These are phyloP conservation scores for Glaucopsyche alexis DNA, from an alignment of 2,888 invertebrate genomes.

Conservation along the genomic window DNA sequence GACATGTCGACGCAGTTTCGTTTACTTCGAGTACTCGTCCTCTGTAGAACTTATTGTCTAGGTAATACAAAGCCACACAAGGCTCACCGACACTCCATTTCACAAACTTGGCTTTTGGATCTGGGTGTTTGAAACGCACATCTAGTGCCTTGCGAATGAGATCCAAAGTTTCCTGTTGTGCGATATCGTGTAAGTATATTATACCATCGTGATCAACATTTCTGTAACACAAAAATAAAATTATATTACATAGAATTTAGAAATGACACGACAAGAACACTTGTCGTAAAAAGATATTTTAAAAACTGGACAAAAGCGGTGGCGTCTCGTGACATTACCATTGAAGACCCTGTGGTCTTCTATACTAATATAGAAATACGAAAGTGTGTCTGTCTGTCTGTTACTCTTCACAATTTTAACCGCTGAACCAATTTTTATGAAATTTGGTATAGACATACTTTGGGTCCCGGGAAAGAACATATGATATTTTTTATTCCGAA, in stretches of 20 bases:
- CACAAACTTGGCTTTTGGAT: slow-evolving; percentile 67
- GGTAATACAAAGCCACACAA: slow-evolving; percentile 84
- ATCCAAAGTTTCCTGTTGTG: slow-evolving; percentile 62
- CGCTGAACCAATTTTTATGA: no score
- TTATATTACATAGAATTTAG: neutral
- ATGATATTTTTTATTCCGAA: no score
- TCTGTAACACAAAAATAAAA: slow-evolving; percentile 46
- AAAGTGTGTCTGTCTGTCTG: no score
- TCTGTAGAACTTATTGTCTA: slow-evolving; percentile 85
- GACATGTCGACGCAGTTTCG: slow-evolving; percentile 58
- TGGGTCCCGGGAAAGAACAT: no score
- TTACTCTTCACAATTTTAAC: no score
- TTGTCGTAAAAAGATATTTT: no score
- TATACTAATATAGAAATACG: no score
- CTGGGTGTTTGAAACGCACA: slow-evolving; percentile 64
- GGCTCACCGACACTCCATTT: slow-evolving; percentile 83
- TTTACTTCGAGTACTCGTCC: slow-evolving; percentile 78
- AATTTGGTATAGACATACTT: no score
- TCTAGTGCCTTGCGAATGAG: slow-evolving; percentile 75
- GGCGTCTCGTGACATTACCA: no score
- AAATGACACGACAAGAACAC: no score
- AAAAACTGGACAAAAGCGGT: no score
- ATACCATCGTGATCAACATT: slow-evolving; percentile 71
- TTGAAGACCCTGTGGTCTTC: no score
- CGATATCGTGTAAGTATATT: slow-evolving; percentile 62